Evolutionary conservation across 2,797 vertebrate genomes (phyloP), one percentile per base, ranked within the genome.

Genomic region (Arrhamphus sclerolepis): DNA sequence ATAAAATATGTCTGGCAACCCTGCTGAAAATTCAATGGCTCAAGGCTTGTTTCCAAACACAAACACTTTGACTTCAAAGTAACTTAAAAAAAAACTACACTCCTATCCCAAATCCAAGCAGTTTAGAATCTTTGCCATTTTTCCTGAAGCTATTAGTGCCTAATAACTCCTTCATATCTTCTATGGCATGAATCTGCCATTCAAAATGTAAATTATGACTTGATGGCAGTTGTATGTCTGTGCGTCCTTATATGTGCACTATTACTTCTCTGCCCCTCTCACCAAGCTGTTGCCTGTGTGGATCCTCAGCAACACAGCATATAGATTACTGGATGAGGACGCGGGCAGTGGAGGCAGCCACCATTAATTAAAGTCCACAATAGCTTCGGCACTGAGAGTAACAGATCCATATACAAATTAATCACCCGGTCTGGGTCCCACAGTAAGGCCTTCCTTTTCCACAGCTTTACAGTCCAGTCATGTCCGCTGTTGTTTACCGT

Each of bases 331-430:
- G 62, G 70, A 85, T 46, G 49, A 70, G 66, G 71, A 79, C 78
- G 72, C 19, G 20, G 76, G 75, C 70, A 77, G 75, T 62, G 72
- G 57, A 84, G 77, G 83, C 86, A 83, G 80, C 77, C 49, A 50
- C 81, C 89, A 91, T 91, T 91, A 92, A 91, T 91, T 91, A 92
- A 87, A 90, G 80, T 87, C 86, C 83, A 89, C 90, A 89, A 87
- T 89, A 82, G 85, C 79, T 81, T 67, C 81, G 73, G 80, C 63
- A 44, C 77, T 57, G 71, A 89, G 81, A 88, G 86, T 88, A 89
- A 90, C 81, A 81, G 86, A 89, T 89, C 87, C 76, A 88, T 90
- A 88, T 86, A 88, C 89, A 90, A 91, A 92, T 92, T 77, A 93
- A 93, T 93, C 90, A 92, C 88, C 77, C 21, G 21, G 76, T 71